Evolutionary conservation across 1,140 invertebrate genomes (phyloP), one percentile per base, ranked within the genome.

Genomic region (Eufriesea mexicana): DNA sequence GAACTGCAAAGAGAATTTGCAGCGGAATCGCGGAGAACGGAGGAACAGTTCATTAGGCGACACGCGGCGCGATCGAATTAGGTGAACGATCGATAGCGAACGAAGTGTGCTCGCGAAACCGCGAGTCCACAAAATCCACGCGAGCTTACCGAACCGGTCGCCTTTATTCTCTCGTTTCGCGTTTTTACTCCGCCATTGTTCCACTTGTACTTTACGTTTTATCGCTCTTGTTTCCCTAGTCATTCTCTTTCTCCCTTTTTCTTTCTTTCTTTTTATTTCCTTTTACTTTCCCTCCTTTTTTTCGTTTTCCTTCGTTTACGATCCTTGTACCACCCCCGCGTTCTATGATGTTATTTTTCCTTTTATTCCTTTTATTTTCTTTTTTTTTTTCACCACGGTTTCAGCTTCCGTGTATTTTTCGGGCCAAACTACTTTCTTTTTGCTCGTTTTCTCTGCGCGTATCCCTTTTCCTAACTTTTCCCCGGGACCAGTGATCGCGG

Each of bases 61-160:
- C 84, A 70, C 59, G 51, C 82, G 81, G 54, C 35, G 47, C 86
- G 88, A 89, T 86, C 85, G 87, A 89, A 76, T 91, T 89, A 85
- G 78, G 83, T 73, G 61, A 66, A 82, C 79, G 85, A 83, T 88
- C 85, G 83, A 78, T 84, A 67, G 83, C 80, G 81, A 74, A 73
- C 83, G 85, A 66, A 83, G 78, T 66, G 78, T 74, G 86, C 73
- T 84, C 83, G 57, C 54, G 84, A 84, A 90, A 91, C 87, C 85
- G 61, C 85, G 70, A 84, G 72, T 64, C 76, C 73, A 62, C 84
- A 66, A 83, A 76, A 85, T 85, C 79, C 59, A 73, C 66, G 57
- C 47, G 25, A 61, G 47, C 45, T 79, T 72, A 59, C 28, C 68
- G 5, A 35, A 59, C 54, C 49, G 20, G 10, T 45, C 14, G 28